Evolutionary conservation across 2,888 invertebrate species (phyloP).

Genomic region (Drosophila birchii): DNA sequence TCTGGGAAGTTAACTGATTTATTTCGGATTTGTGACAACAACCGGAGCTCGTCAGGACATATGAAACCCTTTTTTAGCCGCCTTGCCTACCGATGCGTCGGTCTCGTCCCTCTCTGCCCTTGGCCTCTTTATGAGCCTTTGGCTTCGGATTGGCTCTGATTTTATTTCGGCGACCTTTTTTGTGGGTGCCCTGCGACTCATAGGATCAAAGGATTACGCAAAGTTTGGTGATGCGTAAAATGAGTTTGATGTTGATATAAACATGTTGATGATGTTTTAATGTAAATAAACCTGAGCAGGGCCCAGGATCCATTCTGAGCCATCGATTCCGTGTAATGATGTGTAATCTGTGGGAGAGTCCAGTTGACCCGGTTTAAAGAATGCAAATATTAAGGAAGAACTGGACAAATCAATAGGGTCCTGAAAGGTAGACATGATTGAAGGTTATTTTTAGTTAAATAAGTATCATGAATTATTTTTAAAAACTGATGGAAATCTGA

Average conservation of each 20-base stretch:
- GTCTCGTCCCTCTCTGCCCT: not conserved
- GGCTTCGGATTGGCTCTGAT: slow-evolving; percentile 49
- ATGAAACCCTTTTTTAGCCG: slow-evolving; percentile 66
- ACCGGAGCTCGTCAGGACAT: slow-evolving; percentile 54
- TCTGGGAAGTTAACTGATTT: slow-evolving; percentile 74
- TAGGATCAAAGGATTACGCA: slow-evolving; percentile 78
- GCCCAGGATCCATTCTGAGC: slow-evolving; percentile 27
- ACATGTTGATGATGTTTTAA: slow-evolving; percentile 81
- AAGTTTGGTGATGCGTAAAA: slow-evolving; percentile 80
- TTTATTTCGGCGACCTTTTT: slow-evolving; percentile 46
- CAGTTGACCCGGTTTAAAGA: slow-evolving; percentile 29
- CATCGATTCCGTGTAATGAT: slow-evolving; percentile 64
- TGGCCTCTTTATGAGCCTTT: slow-evolving; percentile 28
- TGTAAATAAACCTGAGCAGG: slow-evolving; percentile 71
- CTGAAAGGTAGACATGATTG: not conserved
- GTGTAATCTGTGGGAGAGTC: slow-evolving; percentile 64
- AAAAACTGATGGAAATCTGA: not conserved
- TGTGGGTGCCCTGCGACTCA: slow-evolving; percentile 36
- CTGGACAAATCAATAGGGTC: not conserved
- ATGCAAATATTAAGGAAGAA: slow-evolving; percentile 7
- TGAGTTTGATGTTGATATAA: slow-evolving; percentile 81
- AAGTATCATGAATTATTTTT: not conserved
- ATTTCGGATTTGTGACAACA: slow-evolving; percentile 72
- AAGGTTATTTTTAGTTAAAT: not conserved
- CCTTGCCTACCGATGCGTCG: not conserved